A percentile compares a stretch with the other conserved stretches of the same genome.
These are phyloP conservation scores for Blomia tropicalis DNA, from an alignment of 2,888 invertebrate species.

Conservation along the genomic window DNA sequence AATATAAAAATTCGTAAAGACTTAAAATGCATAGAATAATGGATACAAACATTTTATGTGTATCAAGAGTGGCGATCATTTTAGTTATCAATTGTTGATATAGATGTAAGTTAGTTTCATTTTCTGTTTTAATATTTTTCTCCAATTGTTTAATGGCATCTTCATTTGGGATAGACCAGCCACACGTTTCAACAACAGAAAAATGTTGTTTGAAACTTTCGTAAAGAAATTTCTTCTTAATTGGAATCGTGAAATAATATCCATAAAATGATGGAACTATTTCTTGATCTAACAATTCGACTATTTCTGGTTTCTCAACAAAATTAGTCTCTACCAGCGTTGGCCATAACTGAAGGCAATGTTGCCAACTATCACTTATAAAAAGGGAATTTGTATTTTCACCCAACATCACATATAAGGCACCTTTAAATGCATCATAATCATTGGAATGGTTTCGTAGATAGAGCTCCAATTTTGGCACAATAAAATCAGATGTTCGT, in stretches of 20 bases:
- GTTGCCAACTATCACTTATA: constrained; percentile 58
- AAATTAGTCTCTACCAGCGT: constrained; percentile 57
- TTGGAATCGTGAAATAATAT: constrained; percentile 2
- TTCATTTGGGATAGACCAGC: constrained; percentile 19
- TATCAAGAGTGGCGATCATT: constrained; percentile 34
- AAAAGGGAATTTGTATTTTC: constrained; percentile 42
- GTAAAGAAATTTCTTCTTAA: not conserved
- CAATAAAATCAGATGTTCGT: not conserved
- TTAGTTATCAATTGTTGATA: constrained; percentile 34
- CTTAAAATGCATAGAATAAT: not conserved
- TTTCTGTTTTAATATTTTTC: constrained; percentile 14
- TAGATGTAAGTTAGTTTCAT: constrained; percentile 22
- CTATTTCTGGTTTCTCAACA: constrained; percentile 68
- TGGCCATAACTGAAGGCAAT: constrained; percentile 56
- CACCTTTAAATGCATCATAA: constrained; percentile 6
- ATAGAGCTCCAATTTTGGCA: not conserved
- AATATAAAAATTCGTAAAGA: not conserved
- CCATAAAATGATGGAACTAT: constrained; percentile 30
- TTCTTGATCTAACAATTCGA: constrained; percentile 38
- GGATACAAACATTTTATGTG: not conserved
- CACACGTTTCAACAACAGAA: not conserved
- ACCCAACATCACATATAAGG: not conserved
- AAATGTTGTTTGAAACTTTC: not conserved
- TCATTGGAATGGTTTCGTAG: not conserved
- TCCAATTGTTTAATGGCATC: constrained; percentile 21